Conservation (phyloP, 1,140 invertebrate genomes). For the Gonatopus flavifemur region DNA sequence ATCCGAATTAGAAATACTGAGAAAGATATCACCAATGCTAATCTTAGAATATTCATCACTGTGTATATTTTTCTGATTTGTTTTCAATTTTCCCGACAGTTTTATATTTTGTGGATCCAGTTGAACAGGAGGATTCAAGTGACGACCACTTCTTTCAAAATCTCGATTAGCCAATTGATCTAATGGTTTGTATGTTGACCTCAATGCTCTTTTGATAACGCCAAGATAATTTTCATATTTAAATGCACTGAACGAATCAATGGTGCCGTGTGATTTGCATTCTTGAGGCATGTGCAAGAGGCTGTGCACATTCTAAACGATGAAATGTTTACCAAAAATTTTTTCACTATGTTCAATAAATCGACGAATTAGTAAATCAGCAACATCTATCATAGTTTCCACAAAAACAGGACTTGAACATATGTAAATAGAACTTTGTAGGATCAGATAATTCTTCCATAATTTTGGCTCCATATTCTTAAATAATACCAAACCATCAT, state of each 20-base stretch:
- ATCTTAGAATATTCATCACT: no score
- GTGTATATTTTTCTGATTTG: no score
- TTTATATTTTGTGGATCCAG: no score
- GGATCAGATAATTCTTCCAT: constrained; percentile 4
- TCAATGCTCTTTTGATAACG: constrained; percentile 1
- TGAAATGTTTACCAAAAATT: constrained; percentile 3
- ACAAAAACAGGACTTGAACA: neutral
- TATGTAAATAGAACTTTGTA: constrained; percentile 8
- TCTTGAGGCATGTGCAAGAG: neutral
- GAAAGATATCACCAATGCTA: no score
- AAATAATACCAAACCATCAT: constrained; percentile 5
- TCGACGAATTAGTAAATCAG: constrained; percentile 1
- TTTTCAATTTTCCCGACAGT: no score
- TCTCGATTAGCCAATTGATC: no score
- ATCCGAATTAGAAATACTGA: no score
- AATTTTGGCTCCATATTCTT: constrained; percentile 2
- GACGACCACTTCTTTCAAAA: no score
- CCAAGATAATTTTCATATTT: constrained; percentile 6
- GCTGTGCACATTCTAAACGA: constrained; percentile 4
- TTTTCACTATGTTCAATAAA: constrained; percentile 1
- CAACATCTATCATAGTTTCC: neutral
- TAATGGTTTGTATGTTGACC: neutral
- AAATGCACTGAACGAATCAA: constrained; percentile 9
- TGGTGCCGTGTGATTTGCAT: constrained; percentile 1
- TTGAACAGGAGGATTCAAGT: no score